Conservation (phyloP, 2,888 invertebrate species). For the Rhingia campestris region DNA sequence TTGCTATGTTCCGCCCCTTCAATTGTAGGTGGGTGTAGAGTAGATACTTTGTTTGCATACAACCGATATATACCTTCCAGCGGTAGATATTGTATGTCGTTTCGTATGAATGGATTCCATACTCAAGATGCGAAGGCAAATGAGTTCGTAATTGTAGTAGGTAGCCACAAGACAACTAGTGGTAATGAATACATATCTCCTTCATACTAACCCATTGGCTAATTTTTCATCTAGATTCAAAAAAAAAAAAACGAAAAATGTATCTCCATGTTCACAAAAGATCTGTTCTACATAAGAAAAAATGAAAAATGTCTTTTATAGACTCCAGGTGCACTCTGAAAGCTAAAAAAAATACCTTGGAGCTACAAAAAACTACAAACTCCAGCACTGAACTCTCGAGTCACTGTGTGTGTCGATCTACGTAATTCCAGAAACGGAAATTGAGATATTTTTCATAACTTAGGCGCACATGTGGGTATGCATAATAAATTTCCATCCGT, state of each 20-base stretch:
- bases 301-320: conserved; percentile 74
- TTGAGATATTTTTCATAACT: conserved; percentile 79
- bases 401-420: conserved; percentile 23
- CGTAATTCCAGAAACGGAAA: conserved; percentile 77
- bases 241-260: background rate
- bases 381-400: conserved; percentile 32
- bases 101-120: conserved; percentile 46
- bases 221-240: conserved; percentile 55
- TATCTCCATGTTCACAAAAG: conserved; percentile 45
- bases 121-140: conserved; percentile 43
- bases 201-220: conserved; percentile 29
- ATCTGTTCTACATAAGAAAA: conserved; percentile 71
- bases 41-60: conserved; percentile 1
- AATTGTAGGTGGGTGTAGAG: conserved; percentile 41
- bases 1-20: conserved; percentile 9
- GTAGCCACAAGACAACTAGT: conserved; percentile 46
- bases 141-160: conserved; percentile 53
- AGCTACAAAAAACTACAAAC: conserved; percentile 41
- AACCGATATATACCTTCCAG: conserved; percentile 24
- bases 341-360: conserved; percentile 51
- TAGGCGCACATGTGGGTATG: conserved; percentile 75
- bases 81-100: conserved; percentile 23
- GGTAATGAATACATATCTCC: conserved; percentile 57
- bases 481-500: conserved; percentile 70
- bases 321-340: conserved; percentile 69